Base-by-base conservation (phyloP, 2,113 vertebrate species). In the Oreochromis niloticus region DNA sequence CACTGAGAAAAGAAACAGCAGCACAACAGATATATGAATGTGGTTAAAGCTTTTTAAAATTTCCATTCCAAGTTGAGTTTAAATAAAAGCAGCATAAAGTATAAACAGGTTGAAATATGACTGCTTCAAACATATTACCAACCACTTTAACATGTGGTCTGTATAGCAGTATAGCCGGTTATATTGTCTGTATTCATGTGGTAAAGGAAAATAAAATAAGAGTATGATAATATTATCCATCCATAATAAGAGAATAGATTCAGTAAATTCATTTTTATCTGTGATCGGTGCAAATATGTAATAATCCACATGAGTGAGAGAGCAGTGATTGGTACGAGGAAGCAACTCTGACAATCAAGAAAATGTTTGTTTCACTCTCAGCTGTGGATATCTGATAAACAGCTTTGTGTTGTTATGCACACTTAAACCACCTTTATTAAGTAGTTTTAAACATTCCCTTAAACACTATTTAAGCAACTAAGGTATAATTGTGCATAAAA, bases 21-120 rank as follows among this genome's bases (percentile, higher is more conserved):
- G 22, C 90, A 99, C 46, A 66, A 85, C 36, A 59, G 56, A 71
- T 39, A 34, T 24, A 48, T 48, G 4, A 7, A 63, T 34, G 16
- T 10, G 36, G 27, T 8, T 32, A 55, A 34, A 78, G 10, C 5
- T 78, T 50, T 78, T 32, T 34, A 13, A 4, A 3, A 16, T 14
- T 32, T 50, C 30, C 11, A 50, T 19, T 75, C 34, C 61, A 39
- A 55, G 19, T 14, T 56, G 61, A 66, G 19, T 80, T 22, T 63
- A 80, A 81, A 66, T 79, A 39, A 4, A 82, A 80, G 48, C 16
- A 48, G 79, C 9, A 80, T 13, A 10, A 10, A 36, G 57, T 78
- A 32, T 17, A 75, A 24, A 19, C 14, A 2, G 14, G 48, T 12
- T 81, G 22, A 89, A 71, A 59, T 24, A 10, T 66, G 6, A 80